Evolutionary conservation across 2,797 vertebrate species (phyloP), one percentile per base, ranked within the genome.

Genomic region (Gouania willdenowi): DNA sequence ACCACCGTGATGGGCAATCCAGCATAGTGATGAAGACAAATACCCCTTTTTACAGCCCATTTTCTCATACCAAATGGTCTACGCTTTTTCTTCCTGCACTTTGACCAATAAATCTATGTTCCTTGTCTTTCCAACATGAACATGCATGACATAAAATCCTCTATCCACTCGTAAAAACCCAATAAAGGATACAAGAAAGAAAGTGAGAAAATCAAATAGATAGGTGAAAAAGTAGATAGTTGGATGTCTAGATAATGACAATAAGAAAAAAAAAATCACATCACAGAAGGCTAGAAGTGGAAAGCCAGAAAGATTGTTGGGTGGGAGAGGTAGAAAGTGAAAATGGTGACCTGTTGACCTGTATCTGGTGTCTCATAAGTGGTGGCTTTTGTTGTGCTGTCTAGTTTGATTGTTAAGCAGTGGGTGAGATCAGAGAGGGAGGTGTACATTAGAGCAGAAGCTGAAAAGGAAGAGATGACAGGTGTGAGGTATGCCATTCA

Each of bases 331-430:
- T 3, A 47, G 53, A 67, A 64, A 74, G 63, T 82, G 83, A 75
- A 71, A 77, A 78, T 72, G 69, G 70, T 83, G 80, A 77, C 75
- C 72, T 51, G 45, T 26, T 63, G 75, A 78, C 78, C 80, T 71
- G 65, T 31, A 64, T 61, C 65, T 85, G 77, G 83, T 77, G 71
- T 75, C 77, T 80, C 66, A 54, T 81, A 81, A 81, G 74, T 54
- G 67, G 36, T 1, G 28, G 57, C 41, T 74, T 56, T 65, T 77
- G 69, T 78, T 56, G 45, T 77, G 49, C 28, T 77, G 70, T 46
- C 78, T 47, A 49, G 10, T 46, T 57, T 72, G 64, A 76, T 84
- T 85, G 81, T 81, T 79, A 90, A 86, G 58, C 64, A 64, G 61
- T 16, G 38, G 41, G 36, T 37, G 43, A 29, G 41, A 41, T 15